Conservation (phyloP, 2,113 vertebrate genomes). For the Pterocles burchelli region DNA sequence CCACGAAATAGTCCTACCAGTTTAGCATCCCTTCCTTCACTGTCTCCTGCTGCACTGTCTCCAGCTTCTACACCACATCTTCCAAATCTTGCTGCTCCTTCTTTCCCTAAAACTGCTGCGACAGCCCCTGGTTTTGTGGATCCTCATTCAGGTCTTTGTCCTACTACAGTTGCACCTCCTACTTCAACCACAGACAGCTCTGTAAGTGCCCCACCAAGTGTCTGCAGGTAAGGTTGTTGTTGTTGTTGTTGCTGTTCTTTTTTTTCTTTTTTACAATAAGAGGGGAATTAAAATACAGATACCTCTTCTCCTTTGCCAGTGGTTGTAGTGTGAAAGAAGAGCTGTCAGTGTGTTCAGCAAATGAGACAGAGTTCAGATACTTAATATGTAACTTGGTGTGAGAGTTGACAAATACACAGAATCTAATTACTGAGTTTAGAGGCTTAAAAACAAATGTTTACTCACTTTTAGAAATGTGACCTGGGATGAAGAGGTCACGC, state of each 20-base stretch:
- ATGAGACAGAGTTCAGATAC: background rate
- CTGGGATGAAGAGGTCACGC: background rate
- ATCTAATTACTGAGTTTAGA: background rate
- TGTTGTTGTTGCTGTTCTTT: background rate
- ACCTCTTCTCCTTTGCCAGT: background rate
- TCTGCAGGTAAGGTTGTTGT: slow-evolving; percentile 87
- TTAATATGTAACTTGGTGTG: background rate
- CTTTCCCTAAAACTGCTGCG: slow-evolving; percentile 88
- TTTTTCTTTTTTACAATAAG: background rate
- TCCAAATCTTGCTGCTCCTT: slow-evolving; percentile 80
- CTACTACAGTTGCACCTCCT: slow-evolving; percentile 82
- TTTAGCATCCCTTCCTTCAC: slow-evolving; percentile 83
- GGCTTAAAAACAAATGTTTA: background rate
- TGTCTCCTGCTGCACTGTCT: slow-evolving; percentile 82
- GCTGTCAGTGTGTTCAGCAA: background rate
- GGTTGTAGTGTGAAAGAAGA: background rate
- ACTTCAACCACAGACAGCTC: slow-evolving; percentile 81
- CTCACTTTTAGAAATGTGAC: background rate
- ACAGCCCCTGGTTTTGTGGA: slow-evolving; percentile 88
- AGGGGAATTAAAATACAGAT: background rate
- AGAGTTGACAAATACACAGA: background rate
- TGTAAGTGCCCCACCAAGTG: slow-evolving; percentile 89
- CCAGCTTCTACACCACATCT: slow-evolving; percentile 84
- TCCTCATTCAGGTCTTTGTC: slow-evolving; percentile 86
- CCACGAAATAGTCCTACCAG: slow-evolving; percentile 87